A percentile compares a stretch with the other conserved stretches of the same genome.
Conservation (phyloP, 2,113 vertebrate genomes). For the Lanius collurio region DNA sequence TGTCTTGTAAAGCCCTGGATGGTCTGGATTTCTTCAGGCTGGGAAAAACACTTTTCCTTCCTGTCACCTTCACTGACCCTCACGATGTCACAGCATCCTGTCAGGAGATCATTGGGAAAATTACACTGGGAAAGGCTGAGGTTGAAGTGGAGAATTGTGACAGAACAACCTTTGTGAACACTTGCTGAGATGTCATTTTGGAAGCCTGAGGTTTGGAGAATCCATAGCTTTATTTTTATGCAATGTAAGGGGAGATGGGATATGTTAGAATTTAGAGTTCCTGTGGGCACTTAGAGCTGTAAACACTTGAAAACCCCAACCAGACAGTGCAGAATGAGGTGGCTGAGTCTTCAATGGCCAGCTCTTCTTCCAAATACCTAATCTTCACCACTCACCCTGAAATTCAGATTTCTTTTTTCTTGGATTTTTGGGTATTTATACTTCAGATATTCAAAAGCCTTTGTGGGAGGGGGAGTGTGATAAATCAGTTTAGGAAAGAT, state of each 20-base stretch:
- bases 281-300: not conserved
- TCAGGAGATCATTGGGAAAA: not conserved
- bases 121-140: fast-evolving
- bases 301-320: not conserved
- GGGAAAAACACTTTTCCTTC: not conserved
- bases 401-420: not conserved
- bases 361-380: not conserved
- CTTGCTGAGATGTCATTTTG: not conserved
- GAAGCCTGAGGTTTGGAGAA: not conserved
- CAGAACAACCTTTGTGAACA: not conserved
- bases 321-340: not conserved
- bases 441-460: not conserved
- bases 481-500: not conserved
- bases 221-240: not conserved
- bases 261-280: not conserved
- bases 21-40: not conserved
- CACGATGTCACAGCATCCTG: no score
- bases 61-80: not conserved
- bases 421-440: not conserved
- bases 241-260: not conserved
- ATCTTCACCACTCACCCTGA: not conserved
- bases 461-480: not conserved
- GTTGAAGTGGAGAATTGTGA: not conserved
- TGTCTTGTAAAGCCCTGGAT: not conserved
- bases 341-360: not conserved